Percentiles rank a stretch among this genome's conserved stretches.
These are phyloP conservation scores for Lepidothrix coronata DNA, from an alignment of 2,113 vertebrate genomes.

Conservation along the genomic window DNA sequence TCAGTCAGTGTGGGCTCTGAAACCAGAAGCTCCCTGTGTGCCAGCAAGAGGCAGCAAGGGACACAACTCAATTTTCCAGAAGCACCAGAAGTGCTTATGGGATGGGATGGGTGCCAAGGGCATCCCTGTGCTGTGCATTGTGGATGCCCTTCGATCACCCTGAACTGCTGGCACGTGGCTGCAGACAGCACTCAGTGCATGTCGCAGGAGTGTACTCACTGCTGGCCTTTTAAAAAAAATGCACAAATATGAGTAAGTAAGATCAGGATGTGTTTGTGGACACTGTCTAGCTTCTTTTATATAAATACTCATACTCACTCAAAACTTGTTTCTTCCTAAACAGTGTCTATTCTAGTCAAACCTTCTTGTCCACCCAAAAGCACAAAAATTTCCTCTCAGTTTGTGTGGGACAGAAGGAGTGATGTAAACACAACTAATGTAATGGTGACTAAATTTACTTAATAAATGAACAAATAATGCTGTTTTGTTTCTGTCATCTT, in stretches of 20 bases:
- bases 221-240: neutral
- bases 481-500: neutral
- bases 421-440: neutral
- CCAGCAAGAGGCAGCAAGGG: neutral
- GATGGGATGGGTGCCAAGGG: neutral
- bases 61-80: neutral
- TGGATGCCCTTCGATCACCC: neutral
- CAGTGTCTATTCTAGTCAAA: neutral
- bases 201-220: too few relatives aligned
- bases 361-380: neutral
- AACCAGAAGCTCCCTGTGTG: neutral
- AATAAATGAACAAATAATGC: neutral
- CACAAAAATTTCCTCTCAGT: rapidly evolving
- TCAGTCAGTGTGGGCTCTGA: neutral
- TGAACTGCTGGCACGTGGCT: neutral
- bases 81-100: neutral
- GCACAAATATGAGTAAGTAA: neutral
- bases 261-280: neutral
- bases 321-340: neutral
- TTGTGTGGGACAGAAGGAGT: neutral
- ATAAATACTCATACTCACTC: neutral
- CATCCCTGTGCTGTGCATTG: neutral
- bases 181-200: too few relatives aligned
- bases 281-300: neutral
- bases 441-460: neutral